phyloP scores from a whole-genome alignment of 2,888 invertebrate genomes.

The Heliconius aoede region DNA sequence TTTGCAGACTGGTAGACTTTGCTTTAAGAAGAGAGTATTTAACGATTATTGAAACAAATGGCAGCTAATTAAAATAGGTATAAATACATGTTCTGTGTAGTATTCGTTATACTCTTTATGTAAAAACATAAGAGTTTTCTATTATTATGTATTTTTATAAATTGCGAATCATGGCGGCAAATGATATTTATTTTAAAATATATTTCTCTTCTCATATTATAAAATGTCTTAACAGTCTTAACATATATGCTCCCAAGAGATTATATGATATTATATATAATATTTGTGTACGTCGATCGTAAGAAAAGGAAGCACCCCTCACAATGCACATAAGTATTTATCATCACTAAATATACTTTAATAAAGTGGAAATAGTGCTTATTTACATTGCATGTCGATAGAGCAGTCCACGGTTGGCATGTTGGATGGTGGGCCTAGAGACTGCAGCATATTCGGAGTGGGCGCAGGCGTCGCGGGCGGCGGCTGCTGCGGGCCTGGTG shows the following conservation, averaged over 20 bases:
- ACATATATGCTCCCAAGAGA: neutral
- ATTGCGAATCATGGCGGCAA: neutral
- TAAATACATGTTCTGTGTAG: neutral
- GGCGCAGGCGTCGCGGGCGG: slow-evolving; percentile 69
- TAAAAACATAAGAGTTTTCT: no score
- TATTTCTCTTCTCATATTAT: neutral
- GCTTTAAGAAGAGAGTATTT: slow-evolving; percentile 1
- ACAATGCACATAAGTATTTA: neutral
- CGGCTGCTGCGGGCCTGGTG: slow-evolving; percentile 65
- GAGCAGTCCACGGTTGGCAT: slow-evolving; percentile 73
- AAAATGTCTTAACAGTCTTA: neutral
- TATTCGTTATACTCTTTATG: no score
- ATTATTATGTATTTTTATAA: no score
- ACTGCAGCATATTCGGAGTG: slow-evolving; percentile 61
- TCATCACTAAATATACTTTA: neutral
- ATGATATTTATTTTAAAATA: neutral
- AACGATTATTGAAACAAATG: neutral
- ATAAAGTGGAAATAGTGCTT: neutral
- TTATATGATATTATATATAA: neutral
- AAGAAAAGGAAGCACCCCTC: neutral
- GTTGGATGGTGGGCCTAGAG: slow-evolving; percentile 62
- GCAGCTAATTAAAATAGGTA: neutral
- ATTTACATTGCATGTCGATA: slow-evolving; percentile 79
- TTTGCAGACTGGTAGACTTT: slow-evolving; percentile 24
- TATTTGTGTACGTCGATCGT: neutral